A percentile compares a stretch with the other conserved stretches of the same genome.
Evolutionary conservation across 2,888 invertebrate genomes (phyloP).

Genomic region (Sympetrum striolatum): DNA sequence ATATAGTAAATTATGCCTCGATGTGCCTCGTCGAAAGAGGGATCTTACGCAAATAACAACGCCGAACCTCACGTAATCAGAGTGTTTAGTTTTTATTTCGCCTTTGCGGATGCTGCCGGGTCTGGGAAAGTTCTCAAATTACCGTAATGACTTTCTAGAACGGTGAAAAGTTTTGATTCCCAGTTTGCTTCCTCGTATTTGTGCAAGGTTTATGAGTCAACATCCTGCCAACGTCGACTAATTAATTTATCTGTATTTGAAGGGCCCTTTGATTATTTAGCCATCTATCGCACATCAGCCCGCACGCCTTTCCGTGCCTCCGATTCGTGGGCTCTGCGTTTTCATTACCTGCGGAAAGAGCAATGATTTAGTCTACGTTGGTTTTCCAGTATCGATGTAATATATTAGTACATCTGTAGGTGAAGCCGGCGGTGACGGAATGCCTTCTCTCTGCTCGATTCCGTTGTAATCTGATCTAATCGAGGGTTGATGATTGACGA

Average conservation of each 20-base stretch:
- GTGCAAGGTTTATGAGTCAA: background rate
- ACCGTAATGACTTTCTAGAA: background rate
- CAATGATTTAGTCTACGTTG: background rate
- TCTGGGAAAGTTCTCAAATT: background rate
- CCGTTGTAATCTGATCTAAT: no score
- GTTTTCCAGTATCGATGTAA: background rate
- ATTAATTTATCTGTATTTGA: background rate
- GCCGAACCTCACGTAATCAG: no score
- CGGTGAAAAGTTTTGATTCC: background rate
- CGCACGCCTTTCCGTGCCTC: background rate
- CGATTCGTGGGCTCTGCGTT: background rate
- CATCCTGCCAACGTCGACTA: background rate
- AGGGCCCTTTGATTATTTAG: background rate
- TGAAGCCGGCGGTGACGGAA: no score
- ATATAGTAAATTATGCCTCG: no score
- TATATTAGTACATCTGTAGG: no score
- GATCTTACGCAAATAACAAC: no score
- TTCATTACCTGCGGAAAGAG: background rate
- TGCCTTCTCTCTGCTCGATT: no score
- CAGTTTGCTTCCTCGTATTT: background rate
- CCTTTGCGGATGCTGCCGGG: no score
- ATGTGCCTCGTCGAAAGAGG: no score
- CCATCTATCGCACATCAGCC: background rate
- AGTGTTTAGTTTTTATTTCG: no score
- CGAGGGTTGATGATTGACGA: background rate